Evolutionary conservation across 2,113 vertebrate genomes (phyloP).

Genomic region (Gorilla gorilla): DNA sequence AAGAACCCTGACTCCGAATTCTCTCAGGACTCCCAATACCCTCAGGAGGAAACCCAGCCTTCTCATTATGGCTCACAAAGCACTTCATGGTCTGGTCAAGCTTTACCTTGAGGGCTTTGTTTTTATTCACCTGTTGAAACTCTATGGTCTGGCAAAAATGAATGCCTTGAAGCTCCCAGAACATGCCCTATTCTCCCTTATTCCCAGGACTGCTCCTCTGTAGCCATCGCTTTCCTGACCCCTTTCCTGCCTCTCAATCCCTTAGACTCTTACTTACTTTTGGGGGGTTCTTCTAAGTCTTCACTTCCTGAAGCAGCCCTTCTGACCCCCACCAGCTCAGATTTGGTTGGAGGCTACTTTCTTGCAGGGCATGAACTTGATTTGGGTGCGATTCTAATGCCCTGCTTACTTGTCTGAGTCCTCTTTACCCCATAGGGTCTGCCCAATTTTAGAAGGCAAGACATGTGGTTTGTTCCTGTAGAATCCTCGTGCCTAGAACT

Average conservation of each 20-base stretch:
- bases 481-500: neutral
- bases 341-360: neutral
- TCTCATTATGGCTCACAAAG: neutral
- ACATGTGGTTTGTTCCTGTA: neutral
- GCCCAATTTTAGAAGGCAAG: neutral
- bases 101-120: neutral
- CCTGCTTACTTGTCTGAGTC: neutral
- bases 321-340: neutral
- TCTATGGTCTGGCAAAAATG: neutral
- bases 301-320: neutral
- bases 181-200: neutral
- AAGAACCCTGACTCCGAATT: neutral
- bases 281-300: neutral
- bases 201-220: neutral
- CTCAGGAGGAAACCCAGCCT: neutral
- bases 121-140: neutral
- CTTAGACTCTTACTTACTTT: neutral
- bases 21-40: neutral
- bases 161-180: neutral
- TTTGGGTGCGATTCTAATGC: neutral
- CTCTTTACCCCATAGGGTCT: neutral
- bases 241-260: neutral
- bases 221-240: neutral
- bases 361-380: neutral
- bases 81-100: neutral